Conservation (phyloP, 2,888 invertebrate species). For the Latheticus oryzae region DNA sequence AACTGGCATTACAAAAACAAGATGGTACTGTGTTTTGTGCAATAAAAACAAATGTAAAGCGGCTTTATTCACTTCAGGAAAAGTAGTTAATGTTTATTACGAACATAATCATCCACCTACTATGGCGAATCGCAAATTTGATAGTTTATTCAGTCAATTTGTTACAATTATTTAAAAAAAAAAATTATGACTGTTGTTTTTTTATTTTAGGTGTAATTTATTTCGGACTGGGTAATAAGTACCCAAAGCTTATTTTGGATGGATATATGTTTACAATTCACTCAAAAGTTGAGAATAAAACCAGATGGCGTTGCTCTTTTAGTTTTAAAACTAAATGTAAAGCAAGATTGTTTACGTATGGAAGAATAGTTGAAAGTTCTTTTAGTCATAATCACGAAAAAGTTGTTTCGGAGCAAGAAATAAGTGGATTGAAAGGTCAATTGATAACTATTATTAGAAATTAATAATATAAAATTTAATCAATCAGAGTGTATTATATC, state of each 20-base stretch:
- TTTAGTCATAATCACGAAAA: conserved; percentile 50
- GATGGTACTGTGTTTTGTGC: conserved; percentile 30
- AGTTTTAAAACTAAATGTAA: conserved; percentile 42
- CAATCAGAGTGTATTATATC: too few relatives aligned
- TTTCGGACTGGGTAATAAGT: conserved; percentile 15
- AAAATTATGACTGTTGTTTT: background rate
- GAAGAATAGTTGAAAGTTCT: conserved; percentile 40
- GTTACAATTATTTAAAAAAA: conserved; percentile 13
- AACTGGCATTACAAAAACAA: conserved; percentile 24
- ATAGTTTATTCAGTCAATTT: conserved; percentile 6
- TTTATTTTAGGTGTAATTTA: conserved; percentile 35
- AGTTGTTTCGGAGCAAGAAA: too few relatives aligned
- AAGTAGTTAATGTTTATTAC: conserved; percentile 15
- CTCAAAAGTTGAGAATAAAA: conserved; percentile 3
- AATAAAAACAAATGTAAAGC: conserved; percentile 39
- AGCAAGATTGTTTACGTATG: conserved; percentile 24
- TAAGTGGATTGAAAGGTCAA: too few relatives aligned
- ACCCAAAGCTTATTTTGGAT: conserved; percentile 31
- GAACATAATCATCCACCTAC: conserved; percentile 29
- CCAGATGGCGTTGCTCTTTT: conserved; percentile 33
- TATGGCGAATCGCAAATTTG: background rate
- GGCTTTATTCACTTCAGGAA: conserved; percentile 29
- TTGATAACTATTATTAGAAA: too few relatives aligned
- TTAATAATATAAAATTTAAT: too few relatives aligned
- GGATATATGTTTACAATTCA: conserved; percentile 16